Base-by-base conservation (phyloP, 2,113 vertebrate genomes). In the Pteronura brasiliensis region DNA sequence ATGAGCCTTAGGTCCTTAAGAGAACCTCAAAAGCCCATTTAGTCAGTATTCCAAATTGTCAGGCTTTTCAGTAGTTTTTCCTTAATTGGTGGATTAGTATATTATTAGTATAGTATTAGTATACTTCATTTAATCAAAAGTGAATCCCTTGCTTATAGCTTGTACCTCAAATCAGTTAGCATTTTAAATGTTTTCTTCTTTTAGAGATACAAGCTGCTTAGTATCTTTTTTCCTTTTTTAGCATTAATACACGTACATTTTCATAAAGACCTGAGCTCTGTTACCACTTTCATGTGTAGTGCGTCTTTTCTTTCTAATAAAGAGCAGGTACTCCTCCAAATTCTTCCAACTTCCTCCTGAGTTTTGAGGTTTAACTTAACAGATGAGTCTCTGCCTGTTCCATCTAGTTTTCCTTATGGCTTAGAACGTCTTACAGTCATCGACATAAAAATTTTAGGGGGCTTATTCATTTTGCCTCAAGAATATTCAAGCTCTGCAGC, bases 391-490 rank as follows among this genome's bases (percentile, higher is more conserved):
- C 20, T 95, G 25, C 63, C 76, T 67, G 4, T 47, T 55, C 39
- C 25, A 27, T 15, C 14, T 88, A 18, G 49, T 63, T 71, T 61
- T 77, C 27, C 49, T 85, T 90, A 52, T 6, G 57, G 36, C n/a
- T 90, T 59, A 88, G 61, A 91, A 79, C 39, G 49, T 77, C 83
- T 95, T 90, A 59, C 34, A 39, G 17, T 92, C 34, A 42, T 52
- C 25, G 34, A 8, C 55, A 63, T 55, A 72, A 83, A 88, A 23
- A 39, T 81, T 85, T 81, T 91, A 67, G 59, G 77, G 77, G 44
- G 27, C 15, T 85, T 92, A 49, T 25, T 65, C n/a, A 81, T 81
- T 97, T 93, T 97, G 31, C 49, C 59, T 93, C 18, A 27, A 88
- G 86, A 95, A 93, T 81, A 47, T 63, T 88, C 14, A 83, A 69